These are phyloP conservation scores for Pseudotriccus pelzelni DNA, from an alignment of 2,797 vertebrate genomes.

Conservation along the genomic window DNA sequence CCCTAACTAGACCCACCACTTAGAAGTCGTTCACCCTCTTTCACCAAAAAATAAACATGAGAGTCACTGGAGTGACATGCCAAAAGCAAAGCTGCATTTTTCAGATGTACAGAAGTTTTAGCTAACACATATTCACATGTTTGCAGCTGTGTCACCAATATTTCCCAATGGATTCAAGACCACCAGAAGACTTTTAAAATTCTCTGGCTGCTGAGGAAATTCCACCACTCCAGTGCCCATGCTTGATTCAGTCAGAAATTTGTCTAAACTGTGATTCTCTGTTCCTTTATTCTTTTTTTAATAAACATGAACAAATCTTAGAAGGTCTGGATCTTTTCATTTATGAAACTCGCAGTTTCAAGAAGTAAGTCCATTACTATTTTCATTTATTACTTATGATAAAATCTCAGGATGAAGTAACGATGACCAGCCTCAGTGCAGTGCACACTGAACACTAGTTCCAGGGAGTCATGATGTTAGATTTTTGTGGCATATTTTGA, in stretches of 20 bases:
- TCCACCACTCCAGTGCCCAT: not conserved
- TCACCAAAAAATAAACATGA: not conserved
- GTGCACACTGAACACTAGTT: not conserved
- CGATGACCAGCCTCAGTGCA: not conserved
- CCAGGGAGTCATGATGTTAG: not conserved
- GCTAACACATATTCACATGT: not conserved
- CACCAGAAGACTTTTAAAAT: not conserved
- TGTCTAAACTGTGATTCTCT: not conserved
- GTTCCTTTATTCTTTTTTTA: not conserved
- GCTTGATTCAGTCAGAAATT: not conserved
- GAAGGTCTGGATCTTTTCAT: not conserved
- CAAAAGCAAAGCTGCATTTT: not conserved
- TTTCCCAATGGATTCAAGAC: not conserved
- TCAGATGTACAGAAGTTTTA: not conserved
- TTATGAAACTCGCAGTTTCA: not conserved
- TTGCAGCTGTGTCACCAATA: not conserved
- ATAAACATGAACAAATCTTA: not conserved
- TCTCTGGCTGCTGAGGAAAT: not conserved
- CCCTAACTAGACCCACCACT: not conserved
- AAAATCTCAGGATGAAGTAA: not conserved
- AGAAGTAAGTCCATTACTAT: not conserved
- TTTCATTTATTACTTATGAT: not conserved
- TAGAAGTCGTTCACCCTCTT: not conserved
- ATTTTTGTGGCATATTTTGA: not conserved
- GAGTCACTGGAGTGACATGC: not conserved